Percentiles rank a stretch among this genome's conserved stretches.
Evolutionary conservation across 2,113 vertebrate species (phyloP).

Genomic region (Mirza zaza): DNA sequence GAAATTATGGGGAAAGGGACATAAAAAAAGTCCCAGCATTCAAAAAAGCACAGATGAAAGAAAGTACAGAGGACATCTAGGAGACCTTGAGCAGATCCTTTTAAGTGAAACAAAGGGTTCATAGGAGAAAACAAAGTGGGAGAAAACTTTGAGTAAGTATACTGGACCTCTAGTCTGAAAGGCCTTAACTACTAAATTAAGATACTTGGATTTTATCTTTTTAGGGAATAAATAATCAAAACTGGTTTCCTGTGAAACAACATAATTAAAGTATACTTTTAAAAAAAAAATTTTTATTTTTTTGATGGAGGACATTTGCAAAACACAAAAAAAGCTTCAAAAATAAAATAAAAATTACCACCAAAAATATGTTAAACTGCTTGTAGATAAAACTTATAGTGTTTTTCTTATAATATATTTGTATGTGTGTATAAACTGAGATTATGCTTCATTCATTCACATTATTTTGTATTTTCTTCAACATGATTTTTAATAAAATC

Average conservation of each 20-base stretch:
- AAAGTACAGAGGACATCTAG: not conserved
- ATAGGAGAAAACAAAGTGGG: not conserved
- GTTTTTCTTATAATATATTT: not conserved
- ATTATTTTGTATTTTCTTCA: not conserved
- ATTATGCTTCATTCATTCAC: not conserved
- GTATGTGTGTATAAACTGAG: not conserved
- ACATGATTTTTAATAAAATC: not conserved
- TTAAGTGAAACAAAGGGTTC: not conserved
- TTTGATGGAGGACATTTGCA: not conserved
- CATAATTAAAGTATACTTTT: not conserved
- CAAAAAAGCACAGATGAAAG: not conserved
- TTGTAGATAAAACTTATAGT: not conserved
- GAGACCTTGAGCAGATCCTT: not conserved
- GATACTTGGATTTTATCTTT: slow-evolving; percentile 12
- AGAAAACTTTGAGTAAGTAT: not conserved
- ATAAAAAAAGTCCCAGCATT: not conserved
- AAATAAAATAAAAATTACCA: not conserved
- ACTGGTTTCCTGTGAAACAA: not conserved
- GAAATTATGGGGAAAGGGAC: not conserved
- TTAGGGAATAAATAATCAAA: slow-evolving; percentile 12
- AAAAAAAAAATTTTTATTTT: not conserved
- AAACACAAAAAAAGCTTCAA: slow-evolving; percentile 27
- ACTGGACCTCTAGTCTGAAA: not conserved
- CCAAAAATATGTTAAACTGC: slow-evolving; percentile 28
- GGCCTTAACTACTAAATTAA: slow-evolving; percentile 22